Conservation (phyloP, 1,140 invertebrate genomes). For the Chironomus striatipennis region DNA sequence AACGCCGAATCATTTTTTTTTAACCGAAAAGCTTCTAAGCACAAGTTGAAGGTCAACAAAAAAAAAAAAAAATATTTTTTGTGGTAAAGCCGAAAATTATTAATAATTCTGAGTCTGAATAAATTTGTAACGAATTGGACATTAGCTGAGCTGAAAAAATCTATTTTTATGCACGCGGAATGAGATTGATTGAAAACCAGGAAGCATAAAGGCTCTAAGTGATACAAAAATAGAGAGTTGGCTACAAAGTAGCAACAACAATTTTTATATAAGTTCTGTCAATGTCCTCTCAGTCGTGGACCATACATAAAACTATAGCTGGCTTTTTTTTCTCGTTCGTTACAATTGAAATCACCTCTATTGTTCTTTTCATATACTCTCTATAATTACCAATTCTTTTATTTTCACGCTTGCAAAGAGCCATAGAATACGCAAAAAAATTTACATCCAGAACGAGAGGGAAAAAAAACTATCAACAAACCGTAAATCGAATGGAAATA, state of each 20-base stretch:
- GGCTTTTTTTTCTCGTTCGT: neutral
- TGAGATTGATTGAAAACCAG: too few relatives aligned
- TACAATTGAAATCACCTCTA: neutral
- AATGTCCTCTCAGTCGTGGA: slow-evolving; percentile 5
- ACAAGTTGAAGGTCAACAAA: neutral
- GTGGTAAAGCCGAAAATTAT: neutral
- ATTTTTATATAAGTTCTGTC: neutral
- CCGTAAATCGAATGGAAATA: slow-evolving; percentile 18
- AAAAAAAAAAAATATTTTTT: neutral
- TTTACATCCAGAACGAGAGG: neutral
- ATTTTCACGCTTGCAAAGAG: neutral
- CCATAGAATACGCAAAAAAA: neutral
- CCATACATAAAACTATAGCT: neutral
- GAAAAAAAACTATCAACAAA: slow-evolving; percentile 22
- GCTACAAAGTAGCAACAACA: too few relatives aligned
- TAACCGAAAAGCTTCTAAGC: neutral
- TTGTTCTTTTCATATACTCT: neutral
- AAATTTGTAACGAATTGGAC: too few relatives aligned
- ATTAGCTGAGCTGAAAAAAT: too few relatives aligned
- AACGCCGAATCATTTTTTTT: neutral
- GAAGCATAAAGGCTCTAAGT: neutral
- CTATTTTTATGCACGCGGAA: too few relatives aligned
- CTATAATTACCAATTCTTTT: slow-evolving; percentile 1
- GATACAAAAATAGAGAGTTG: neutral
- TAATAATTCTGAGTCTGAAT: neutral